These are phyloP conservation scores for Channa argus DNA, from an alignment of 2,113 vertebrate species.

Conservation along the genomic window DNA sequence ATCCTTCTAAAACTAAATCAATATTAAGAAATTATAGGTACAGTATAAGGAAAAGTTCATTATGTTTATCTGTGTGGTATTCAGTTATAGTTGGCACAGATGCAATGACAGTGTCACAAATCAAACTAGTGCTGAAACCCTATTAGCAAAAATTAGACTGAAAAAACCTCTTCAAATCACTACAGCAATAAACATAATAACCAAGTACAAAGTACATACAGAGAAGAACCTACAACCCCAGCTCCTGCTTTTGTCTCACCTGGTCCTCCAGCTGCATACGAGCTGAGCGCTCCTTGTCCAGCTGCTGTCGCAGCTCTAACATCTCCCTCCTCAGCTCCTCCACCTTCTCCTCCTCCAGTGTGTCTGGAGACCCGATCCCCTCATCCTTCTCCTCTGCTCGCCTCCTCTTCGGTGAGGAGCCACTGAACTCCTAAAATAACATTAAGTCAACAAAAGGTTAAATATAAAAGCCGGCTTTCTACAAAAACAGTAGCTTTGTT, in stretches of 20 bases:
- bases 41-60: too few relatives aligned
- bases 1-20: too few relatives aligned
- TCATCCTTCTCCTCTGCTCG: slow-evolving; percentile 97
- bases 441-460: background rate
- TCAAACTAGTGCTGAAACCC: too few relatives aligned
- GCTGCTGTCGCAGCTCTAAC: slow-evolving; percentile 95
- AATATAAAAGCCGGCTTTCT: background rate
- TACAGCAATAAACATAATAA: too few relatives aligned
- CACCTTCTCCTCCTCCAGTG: slow-evolving; percentile 96
- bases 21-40: too few relatives aligned
- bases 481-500: too few relatives aligned
- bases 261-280: slow-evolving; percentile 98
- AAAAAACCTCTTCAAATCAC: too few relatives aligned
- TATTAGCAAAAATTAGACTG: too few relatives aligned
- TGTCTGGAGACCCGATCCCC: slow-evolving; percentile 96
- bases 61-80: too few relatives aligned
- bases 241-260: slow-evolving; percentile 77
- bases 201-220: too few relatives aligned
- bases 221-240: background rate
- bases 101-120: too few relatives aligned
- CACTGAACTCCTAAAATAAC: slow-evolving; percentile 90
- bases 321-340: slow-evolving; percentile 96
- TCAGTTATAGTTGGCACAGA: too few relatives aligned
- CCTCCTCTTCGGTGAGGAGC: slow-evolving; percentile 96
- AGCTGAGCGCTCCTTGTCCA: slow-evolving; percentile 96